Base-by-base conservation (phyloP, 2,888 invertebrate species). In the Metellina segmentata region DNA sequence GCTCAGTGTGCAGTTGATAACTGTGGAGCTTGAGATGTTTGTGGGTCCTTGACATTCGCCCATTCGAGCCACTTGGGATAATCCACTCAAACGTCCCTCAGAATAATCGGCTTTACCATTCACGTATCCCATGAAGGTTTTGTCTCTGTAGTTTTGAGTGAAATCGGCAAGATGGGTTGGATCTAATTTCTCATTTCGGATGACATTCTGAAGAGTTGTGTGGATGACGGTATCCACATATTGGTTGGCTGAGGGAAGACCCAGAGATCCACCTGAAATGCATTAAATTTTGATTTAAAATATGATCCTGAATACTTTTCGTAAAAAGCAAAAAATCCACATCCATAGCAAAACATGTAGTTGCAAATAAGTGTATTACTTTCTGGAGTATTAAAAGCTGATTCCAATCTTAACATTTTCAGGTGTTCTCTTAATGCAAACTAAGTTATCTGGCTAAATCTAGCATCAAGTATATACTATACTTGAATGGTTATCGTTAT, bases 31-130 rank as follows among this genome's bases (percentile, higher is more conserved):
- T 5, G 87, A 71, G 8, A 20, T 13, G 78, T 87, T 82, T 19
- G 20, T 2, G 5, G 91, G 91, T 6, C 91, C 91, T 13, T 87
- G 72, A 20, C 92, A 92, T 7, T 85, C 77, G 7, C 19, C 16
- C 6, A 61, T 49, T 51, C 92, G 49, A 19, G 69, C 8, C 6
- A 89, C 72, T 75, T 79, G 61, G 52, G 85, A 81, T 34, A 92
- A 34, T 6, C 92, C 92, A 7, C 34, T 77, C 48, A 86, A 19
- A 2, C 19, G 61, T 19, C 92, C 92, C 53, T 89, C 81, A 52
- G 69, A 85, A 61, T 92, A 92, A 48, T 92, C 85, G n/a, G 92
- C 89, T 70, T 92, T 92, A 13, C 89, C 92, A 19, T 86, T 61
- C 7, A 92, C 92, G 16, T 71, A 85, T 7, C 87, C 87, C 0